A percentile compares a stretch with the other conserved stretches of the same genome.
phyloP scores from a whole-genome alignment of 2,797 vertebrate species.

The Erethizon dorsatum region DNA sequence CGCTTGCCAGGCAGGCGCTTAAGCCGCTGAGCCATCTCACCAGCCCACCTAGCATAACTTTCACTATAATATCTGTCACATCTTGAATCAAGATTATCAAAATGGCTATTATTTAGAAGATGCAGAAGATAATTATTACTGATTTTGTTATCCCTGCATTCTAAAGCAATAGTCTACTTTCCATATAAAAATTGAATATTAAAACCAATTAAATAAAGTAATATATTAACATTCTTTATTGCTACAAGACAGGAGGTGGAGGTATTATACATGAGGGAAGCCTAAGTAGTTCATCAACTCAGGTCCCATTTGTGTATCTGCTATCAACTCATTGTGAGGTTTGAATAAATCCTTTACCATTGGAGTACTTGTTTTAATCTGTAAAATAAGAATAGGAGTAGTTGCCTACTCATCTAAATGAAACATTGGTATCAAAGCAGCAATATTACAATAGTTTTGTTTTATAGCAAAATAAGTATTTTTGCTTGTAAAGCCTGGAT shows the following conservation, averaged over 20 bases:
- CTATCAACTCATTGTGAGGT: not conserved
- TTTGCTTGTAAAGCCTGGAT: conserved; percentile 21
- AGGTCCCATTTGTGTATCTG: conserved; percentile 16
- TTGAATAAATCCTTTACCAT: not conserved
- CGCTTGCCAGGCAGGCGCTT: no score
- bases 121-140: not conserved
- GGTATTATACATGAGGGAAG: not conserved
- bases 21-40: no score
- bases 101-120: conserved; percentile 60
- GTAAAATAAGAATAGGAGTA: conserved; percentile 24
- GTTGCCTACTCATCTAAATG: not conserved
- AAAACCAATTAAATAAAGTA: conserved; percentile 51
- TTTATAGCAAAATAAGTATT: conserved; percentile 49
- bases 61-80: conserved; percentile 61
- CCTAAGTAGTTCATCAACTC: not conserved
- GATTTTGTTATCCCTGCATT: conserved; percentile 28
- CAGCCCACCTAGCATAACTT: conserved; percentile 13
- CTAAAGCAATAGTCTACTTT: conserved; percentile 21
- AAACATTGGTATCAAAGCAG: not conserved
- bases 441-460: not conserved
- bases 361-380: not conserved
- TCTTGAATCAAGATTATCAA: conserved; percentile 59
- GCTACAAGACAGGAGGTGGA: not conserved
- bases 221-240: not conserved
- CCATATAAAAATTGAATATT: conserved; percentile 1